Base-by-base conservation (phyloP, 2,888 invertebrate species). In the Peribatodes rhomboidaria region DNA sequence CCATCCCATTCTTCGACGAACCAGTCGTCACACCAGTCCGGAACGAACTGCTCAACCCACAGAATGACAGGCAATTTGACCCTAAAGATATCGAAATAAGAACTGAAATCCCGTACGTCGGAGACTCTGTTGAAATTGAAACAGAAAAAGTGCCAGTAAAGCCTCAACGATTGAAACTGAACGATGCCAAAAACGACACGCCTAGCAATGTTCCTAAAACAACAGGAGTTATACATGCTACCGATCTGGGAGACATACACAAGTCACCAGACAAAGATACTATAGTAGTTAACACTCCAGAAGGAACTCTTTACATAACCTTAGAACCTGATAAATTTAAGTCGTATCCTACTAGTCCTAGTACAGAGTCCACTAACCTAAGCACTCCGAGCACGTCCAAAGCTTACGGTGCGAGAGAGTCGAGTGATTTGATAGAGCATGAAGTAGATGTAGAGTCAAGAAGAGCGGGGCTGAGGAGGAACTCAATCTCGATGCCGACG, bases 401-500 rank as follows among this genome's bases (percentile, higher is more conserved):
- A 60, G 80, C 78, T 2, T 79, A 77, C 39, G 89, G 85, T 4
- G 87, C 84, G 1, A 69, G 71, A 41, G 91, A 91, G 33, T 88
- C 89, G 0, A 80, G 75, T 59, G 80, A 81, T 37, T 39, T 90
- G 72, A 88, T 90, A 67, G 76, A 77, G 27, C 83, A 80, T 31
- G 91, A 92, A 67, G 76, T 67, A 59, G 82, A 82, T 11, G 74
- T 81, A 41, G 87, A 85, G 41, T 77, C 81, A 64, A 86, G 89
- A 61, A 81, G 77, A 65, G 82, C 83, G 4, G 86, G 84, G 54
- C 80, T 95, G 55, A 92, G 96, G 54, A 94, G 96, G 71, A 96
- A 96, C 73, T 96, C 96, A 2, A 95, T 96, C 68, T 97, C 97
- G 2, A 94, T 97, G 93, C 97, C 97, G 2, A 94, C 94, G 71